Percentiles rank a stretch among this genome's conserved stretches.
These are phyloP conservation scores for Equus przewalskii DNA, from an alignment of 2,113 vertebrate species.

Conservation along the genomic window DNA sequence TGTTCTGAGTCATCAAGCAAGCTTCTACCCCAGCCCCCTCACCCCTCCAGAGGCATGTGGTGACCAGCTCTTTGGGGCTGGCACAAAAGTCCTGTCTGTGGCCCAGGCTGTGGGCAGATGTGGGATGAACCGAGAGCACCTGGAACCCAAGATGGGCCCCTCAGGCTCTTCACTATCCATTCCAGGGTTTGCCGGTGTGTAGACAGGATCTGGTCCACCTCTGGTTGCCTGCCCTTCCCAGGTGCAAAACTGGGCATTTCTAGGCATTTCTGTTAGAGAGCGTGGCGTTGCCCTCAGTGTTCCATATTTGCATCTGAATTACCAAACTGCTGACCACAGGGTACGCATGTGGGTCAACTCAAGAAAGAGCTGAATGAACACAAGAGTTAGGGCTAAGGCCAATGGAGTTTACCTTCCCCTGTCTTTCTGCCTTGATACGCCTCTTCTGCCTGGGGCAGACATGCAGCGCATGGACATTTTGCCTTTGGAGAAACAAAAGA, in stretches of 20 bases:
- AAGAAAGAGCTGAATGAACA: neutral
- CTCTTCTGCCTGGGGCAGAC: neutral
- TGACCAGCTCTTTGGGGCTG: neutral
- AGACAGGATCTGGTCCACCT: neutral
- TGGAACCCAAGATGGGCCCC: neutral
- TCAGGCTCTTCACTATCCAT: neutral
- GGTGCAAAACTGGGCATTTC: neutral
- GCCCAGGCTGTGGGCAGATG: neutral
- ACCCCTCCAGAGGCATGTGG: neutral
- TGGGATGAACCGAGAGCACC: neutral
- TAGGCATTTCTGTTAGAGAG: neutral
- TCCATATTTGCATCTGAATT: neutral
- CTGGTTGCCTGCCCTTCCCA: neutral
- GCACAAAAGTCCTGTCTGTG: neutral
- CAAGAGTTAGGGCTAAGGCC: neutral
- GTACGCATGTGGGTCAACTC: neutral
- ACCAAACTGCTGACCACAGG: neutral
- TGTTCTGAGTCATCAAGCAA: neutral
- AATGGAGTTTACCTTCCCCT: neutral
- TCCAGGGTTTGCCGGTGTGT: neutral
- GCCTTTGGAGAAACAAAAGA: constrained; percentile 11
- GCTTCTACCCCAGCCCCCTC: neutral
- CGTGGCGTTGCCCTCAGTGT: neutral
- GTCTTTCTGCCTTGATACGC: neutral
- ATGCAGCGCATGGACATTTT: neutral